Base-by-base conservation (phyloP, 2,113 vertebrate genomes). In the Urocolius indicus region DNA sequence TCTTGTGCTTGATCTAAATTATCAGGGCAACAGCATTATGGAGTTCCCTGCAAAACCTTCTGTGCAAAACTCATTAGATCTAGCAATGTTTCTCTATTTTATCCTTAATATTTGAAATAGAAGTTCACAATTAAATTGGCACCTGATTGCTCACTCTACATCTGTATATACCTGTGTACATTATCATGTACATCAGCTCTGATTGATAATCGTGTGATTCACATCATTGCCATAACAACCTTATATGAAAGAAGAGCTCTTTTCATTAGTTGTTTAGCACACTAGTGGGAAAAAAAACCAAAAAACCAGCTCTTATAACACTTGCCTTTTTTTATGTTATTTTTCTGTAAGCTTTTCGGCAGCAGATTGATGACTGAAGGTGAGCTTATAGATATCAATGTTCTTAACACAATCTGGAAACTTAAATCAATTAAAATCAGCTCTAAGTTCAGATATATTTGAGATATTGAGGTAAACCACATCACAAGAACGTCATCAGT, bases 331-430 rank as follows among this genome's bases (percentile, higher is more conserved):
- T 30, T 4, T 68, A 18, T 72, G 24, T 18, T 84, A 73, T 65
- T 80, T 87, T 93, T 74, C 38, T 68, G 34, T 51, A 34, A 77
- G 27, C 3, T 89, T 91, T 86, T 87, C 38, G 46, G 32, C 48
- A 80, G 51, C 6, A 68, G 55, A 72, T 13, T 13, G 36, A 38
- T 5, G 24, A 29, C 24, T 77, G 29, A 27, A 65, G 32, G 46
- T 27, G 17, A 90, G 16, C 14, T 59, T 49, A 27, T 17, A 93
- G 58, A 45, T 34, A 65, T 61, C 67, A 59, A 17, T 68, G 81
- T 84, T 89, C 45, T 84, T 93, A 84, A 89, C 45, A 77, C 5
- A 80, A 57, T 84, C 80, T 68, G 46, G 45, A 89, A 91, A 68
- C 38, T 46, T 21, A 59, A 65, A 65, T 89, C 48, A 87, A 87